Evolutionary conservation across 1,140 invertebrate species (phyloP), one percentile per base, ranked within the genome.

Genomic region (Ladona fulva): DNA sequence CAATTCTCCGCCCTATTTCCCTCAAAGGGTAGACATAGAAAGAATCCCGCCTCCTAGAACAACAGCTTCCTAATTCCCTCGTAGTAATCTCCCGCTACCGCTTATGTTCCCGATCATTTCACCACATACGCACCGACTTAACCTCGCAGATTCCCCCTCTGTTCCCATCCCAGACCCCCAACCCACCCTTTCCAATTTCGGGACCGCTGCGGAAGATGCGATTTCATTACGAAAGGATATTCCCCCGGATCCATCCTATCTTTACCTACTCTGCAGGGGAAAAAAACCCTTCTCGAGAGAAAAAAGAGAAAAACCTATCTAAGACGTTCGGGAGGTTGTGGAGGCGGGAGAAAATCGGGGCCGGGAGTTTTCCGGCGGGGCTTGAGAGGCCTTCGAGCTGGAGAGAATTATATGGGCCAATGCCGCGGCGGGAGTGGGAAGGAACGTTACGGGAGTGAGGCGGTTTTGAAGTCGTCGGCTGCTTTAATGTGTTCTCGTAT

Each of bases 201-300:
- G n/a, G 12, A 66, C 52, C 52, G n/a, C 52, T 12, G 52, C 19
- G 52, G 52, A 6, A 66, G 52, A 66, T 66, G 52, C 52, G 52
- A 66, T 66, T 66, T 66, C 52, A 66, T 66, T 66, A 66, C 52
- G 52, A 66, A 66, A 66, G 52, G 52, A 66, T 66, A 16, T 66
- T 22, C 52, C n/a, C 52, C 14, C 52, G n/a, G 52, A 66, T 66
- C 44, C 44, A 19, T 19, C 52, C 52, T 12, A 12, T 66, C 52
- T 66, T 66, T 66, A 66, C 52, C 52, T 12, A 66, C 52, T 66
- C 52, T 12, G 1, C 14, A 12, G 52, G 52, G 52, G 5, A 66
- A 66, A 66, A 66, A 3, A 3, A 1, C 52, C 3, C 12, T 5
- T 66, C 52, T 8, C 1, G 29, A 37, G 29, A 37, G 1, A 37